phyloP scores from a whole-genome alignment of 2,888 invertebrate genomes.

The Tethea ocularis region DNA sequence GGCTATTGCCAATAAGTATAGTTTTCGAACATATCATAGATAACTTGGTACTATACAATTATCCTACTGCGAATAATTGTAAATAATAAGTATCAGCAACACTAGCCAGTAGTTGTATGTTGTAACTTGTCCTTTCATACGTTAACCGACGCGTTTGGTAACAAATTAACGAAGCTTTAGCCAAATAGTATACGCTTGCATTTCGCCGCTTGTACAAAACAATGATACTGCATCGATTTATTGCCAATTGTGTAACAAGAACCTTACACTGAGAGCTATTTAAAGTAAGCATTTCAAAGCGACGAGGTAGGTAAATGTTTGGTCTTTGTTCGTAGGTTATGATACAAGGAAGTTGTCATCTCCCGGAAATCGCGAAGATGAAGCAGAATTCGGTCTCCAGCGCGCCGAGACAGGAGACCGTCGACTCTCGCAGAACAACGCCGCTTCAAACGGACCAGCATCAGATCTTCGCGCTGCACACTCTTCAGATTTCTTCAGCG shows the following conservation, averaged over 20 bases:
- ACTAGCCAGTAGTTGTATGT: constrained; percentile 12
- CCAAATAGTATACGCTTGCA: constrained; percentile 43
- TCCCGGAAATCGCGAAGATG: constrained; percentile 84
- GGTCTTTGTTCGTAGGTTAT: constrained; percentile 70
- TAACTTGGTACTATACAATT: not conserved
- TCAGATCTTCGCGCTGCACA: constrained; percentile 88
- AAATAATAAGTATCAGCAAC: not conserved
- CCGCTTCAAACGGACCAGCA: constrained; percentile 54
- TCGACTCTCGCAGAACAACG: constrained; percentile 66
- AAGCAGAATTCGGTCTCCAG: constrained; percentile 88
- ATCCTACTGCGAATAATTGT: not conserved
- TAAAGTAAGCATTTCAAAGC: not conserved
- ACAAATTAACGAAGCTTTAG: constrained; percentile 47
- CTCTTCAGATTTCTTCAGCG: constrained; percentile 90
- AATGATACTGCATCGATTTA: constrained; percentile 19
- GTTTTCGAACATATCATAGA: not conserved
- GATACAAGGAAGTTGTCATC: constrained; percentile 86
- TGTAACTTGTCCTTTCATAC: constrained; percentile 29
- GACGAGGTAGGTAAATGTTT: not conserved
- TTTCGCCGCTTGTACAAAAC: constrained; percentile 31
- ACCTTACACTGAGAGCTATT: not conserved
- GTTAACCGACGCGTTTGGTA: constrained; percentile 40
- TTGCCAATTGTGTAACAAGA: not conserved
- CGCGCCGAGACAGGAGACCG: constrained; percentile 87
- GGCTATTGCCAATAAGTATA: not conserved